These are phyloP conservation scores for Pseudomyrmex flavicornis DNA, from an alignment of 1,140 invertebrate species.

Conservation along the genomic window DNA sequence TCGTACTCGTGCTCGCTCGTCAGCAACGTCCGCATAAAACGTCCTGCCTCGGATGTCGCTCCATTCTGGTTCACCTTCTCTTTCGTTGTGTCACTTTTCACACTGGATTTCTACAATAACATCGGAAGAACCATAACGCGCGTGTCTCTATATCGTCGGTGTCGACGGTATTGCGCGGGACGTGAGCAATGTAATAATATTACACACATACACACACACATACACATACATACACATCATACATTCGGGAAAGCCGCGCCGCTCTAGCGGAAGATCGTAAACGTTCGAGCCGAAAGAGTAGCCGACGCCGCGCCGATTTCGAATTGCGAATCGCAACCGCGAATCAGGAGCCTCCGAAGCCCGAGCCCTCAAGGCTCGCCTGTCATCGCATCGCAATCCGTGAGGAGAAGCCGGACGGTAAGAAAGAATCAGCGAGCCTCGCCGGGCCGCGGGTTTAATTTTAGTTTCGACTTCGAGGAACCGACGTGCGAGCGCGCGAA, in stretches of 20 bases:
- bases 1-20: constrained; percentile 57
- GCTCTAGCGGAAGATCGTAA: too few relatives aligned
- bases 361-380: constrained; percentile 16
- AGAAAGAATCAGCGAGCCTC: constrained; percentile 49
- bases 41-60: constrained; percentile 35
- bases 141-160: constrained; percentile 7
- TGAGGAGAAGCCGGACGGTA: constrained; percentile 51
- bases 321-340: too few relatives aligned
- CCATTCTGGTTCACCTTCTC: constrained; percentile 62
- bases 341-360: neutral
- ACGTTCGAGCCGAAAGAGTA: too few relatives aligned
- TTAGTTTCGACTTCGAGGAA: constrained; percentile 56
- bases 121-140: constrained; percentile 22
- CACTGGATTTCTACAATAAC: constrained; percentile 61
- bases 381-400: constrained; percentile 41
- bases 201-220: too few relatives aligned
- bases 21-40: constrained; percentile 59
- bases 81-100: constrained; percentile 17
- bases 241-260: too few relatives aligned
- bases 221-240: too few relatives aligned
- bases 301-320: too few relatives aligned
- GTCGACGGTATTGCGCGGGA: constrained; percentile 1
- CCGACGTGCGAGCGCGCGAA: constrained; percentile 50
- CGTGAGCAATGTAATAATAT: neutral
- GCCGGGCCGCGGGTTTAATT: constrained; percentile 55